Base-by-base conservation (phyloP, 2,888 invertebrate species). In the Blastobasis adustella region DNA sequence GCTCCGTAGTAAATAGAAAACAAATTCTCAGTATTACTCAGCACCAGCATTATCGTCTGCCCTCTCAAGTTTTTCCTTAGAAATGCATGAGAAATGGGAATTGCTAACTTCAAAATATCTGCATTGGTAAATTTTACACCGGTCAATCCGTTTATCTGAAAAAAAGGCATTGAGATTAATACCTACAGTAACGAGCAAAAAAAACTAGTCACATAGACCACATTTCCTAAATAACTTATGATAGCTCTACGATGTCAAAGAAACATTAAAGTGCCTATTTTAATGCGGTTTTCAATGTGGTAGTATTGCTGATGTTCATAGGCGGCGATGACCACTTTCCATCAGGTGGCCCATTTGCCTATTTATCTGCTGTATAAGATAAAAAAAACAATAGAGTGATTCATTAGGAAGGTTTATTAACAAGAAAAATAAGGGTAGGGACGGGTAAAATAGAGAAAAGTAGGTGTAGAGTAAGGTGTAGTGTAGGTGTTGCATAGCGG, bases 1-100 rank as follows among this genome's bases (percentile, higher is more conserved):
- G 58, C 54, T 0, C 66, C 73, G n/a, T 70, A 68, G 60, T 71
- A 75, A 4, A 69, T 52, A 0, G 63, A 56, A 0, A 54, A 57
- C 66, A 65, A 64, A 4, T 61, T 58, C 36, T 71, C 61, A 10
- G 69, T 65, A 54, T 76, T 77, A 10, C 65, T 58, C 65, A 68
- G 66, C n/a, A 73, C 46, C n/a, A 70, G 8, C 48, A 72, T 54
- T 0, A 60, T 62, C 5, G 56, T 58, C 46, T 55, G 66, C 47
- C 62, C 65, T 49, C 44, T 63, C 49, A 50, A 57, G 45, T 65
- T 59, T 6, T 53, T 51, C 1, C 60, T 53, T 0, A 49, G 9
- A 4, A 76, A 57, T 0, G 68, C 57, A 0, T 67, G 71, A 36
- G 76, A 63, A n/a, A 76, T 53, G 4, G 59, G 57, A 46, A 73